phyloP scores from a whole-genome alignment of 1,140 invertebrate species.

The Drosophila arizonae region DNA sequence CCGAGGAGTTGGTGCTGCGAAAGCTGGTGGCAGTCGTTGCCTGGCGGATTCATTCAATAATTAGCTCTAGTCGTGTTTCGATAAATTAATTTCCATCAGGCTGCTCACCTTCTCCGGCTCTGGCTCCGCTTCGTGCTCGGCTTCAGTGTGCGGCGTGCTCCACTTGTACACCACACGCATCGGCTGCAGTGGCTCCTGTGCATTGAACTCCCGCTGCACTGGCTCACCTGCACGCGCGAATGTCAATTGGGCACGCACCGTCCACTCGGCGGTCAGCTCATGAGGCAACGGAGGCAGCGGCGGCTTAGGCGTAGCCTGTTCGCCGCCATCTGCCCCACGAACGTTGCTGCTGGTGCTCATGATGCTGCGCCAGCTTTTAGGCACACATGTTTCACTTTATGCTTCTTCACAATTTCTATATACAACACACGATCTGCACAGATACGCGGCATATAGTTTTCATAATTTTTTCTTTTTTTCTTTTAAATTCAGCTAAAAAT shows the following conservation, averaged over 20 bases:
- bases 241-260: constrained; percentile 79
- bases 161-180: constrained; percentile 74
- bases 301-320: neutral
- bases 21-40: constrained; percentile 64
- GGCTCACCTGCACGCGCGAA: constrained; percentile 72
- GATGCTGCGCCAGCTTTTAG: constrained; percentile 6
- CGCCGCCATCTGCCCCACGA: neutral
- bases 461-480: constrained; percentile 36
- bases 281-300: constrained; percentile 60
- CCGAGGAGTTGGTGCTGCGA: constrained; percentile 77
- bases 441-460: constrained; percentile 48
- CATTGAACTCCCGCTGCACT: constrained; percentile 59
- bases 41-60: neutral
- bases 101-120: constrained; percentile 61
- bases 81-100: neutral
- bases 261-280: constrained; percentile 82
- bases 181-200: constrained; percentile 69
- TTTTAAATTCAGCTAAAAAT: constrained; percentile 64
- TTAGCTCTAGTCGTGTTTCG: neutral
- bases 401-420: constrained; percentile 22
- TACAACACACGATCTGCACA: constrained; percentile 41
- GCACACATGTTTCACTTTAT: constrained; percentile 33
- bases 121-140: constrained; percentile 26
- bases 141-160: constrained; percentile 52
- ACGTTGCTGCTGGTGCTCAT: constrained; percentile 9